Evolutionary conservation across 1,140 invertebrate species (phyloP), one percentile per base, ranked within the genome.

Genomic region (Anagrus nilaparvatae): DNA sequence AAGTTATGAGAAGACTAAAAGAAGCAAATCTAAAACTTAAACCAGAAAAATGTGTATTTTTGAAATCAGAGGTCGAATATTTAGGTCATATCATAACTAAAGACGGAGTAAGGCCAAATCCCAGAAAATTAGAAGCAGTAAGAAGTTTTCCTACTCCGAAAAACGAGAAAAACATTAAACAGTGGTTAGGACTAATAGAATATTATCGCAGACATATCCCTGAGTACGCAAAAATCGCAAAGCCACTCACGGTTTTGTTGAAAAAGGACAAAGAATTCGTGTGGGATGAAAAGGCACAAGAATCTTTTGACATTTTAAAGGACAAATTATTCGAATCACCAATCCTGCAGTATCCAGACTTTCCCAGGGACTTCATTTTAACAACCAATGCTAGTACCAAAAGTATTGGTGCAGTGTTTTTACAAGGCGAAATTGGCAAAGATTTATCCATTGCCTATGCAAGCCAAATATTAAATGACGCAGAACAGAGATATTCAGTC

Each of bases 131-230:
- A n/a, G n/a, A n/a, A n/a, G n/a, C n/a, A n/a, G n/a, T n/a, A n/a
- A n/a, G n/a, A n/a, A n/a, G n/a, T n/a, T n/a, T n/a, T n/a, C n/a
- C n/a, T n/a, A n/a, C n/a, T n/a, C n/a, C n/a, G n/a, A n/a, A n/a
- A n/a, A n/a, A n/a, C n/a, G n/a, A n/a, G n/a, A n/a, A n/a, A n/a
- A 18, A 44, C 3, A 13, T 44, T 2, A 30, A 20, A 32, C 16
- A 27, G 27, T 44, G 38, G 25, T 10, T 39, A 2, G 43, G 36
- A 17, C 13, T 44, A 4, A 12, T 21, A 12, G n/a, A 16, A 12
- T 44, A 44, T 14, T 44, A 38, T 19, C 14, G 43, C 6, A 32
- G 17, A 6, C 39, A 39, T 32, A 39, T 44, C 2, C 18, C 19
- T 10, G 32, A 44, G 18, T 31, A 20, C 12, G 19, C 35, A 2